Conservation (phyloP, 1,140 invertebrate species). For the Achroia grisella region DNA sequence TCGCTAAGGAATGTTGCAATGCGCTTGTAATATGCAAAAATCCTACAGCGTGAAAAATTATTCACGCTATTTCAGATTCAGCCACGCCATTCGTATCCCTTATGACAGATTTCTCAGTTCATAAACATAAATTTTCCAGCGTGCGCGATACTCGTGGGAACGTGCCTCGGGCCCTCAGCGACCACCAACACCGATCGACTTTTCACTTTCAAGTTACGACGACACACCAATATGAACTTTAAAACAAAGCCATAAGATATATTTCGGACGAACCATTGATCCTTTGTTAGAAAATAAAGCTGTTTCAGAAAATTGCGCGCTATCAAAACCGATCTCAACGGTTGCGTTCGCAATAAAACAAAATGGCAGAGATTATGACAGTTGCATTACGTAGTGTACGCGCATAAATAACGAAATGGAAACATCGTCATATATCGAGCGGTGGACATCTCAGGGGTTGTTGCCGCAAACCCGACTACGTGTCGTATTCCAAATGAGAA, state of each 20-base stretch:
- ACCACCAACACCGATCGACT: slow-evolving; percentile 64
- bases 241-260: slow-evolving; percentile 2
- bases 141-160: slow-evolving; percentile 67
- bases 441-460: slow-evolving; percentile 12
- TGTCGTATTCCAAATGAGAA: background rate
- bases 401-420: slow-evolving; percentile 50
- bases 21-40: slow-evolving; percentile 19
- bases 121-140: slow-evolving; percentile 69
- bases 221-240: slow-evolving; percentile 26
- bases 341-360: slow-evolving; percentile 57
- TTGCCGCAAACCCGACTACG: background rate
- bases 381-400: slow-evolving; percentile 23
- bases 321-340: slow-evolving; percentile 42
- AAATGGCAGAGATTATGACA: slow-evolving; percentile 35
- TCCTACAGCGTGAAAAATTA: slow-evolving; percentile 61
- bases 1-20: too few relatives aligned
- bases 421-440: slow-evolving; percentile 46
- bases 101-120: slow-evolving; percentile 71
- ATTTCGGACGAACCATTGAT: slow-evolving; percentile 6
- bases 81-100: slow-evolving; percentile 60
- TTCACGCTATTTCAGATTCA: slow-evolving; percentile 65
- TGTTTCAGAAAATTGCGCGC: slow-evolving; percentile 63
- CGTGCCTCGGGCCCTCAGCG: slow-evolving; percentile 40
- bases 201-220: slow-evolving; percentile 54
- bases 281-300: slow-evolving; percentile 58